These are phyloP conservation scores for Siniperca undulata DNA, from an alignment of 2,797 vertebrate species.

Conservation along the genomic window DNA sequence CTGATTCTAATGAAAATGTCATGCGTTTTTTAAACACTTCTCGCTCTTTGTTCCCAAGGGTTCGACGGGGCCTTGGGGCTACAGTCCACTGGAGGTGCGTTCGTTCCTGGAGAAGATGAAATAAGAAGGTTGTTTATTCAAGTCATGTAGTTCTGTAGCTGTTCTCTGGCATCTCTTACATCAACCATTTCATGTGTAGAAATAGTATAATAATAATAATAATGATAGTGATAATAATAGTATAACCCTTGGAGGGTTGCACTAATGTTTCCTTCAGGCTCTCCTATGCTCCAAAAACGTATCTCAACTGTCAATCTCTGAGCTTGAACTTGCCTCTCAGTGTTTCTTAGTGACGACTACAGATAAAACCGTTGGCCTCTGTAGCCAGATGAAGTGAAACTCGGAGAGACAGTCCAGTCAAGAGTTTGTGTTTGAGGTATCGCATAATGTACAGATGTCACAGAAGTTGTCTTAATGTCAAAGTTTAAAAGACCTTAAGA, in stretches of 20 bases:
- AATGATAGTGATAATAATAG: too few relatives aligned
- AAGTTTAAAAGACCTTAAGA: not conserved
- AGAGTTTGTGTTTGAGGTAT: conserved; percentile 22
- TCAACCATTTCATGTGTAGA: not conserved
- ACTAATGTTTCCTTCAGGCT: not conserved
- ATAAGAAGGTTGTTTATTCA: conserved; percentile 62
- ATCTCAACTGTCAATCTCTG: conserved; percentile 4
- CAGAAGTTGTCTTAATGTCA: not conserved
- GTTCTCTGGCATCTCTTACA: not conserved
- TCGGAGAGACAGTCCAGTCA: conserved; percentile 18
- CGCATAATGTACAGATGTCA: not conserved
- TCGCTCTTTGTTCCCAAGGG: conserved; percentile 83
- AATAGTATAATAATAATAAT: not conserved
- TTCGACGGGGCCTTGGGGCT: conserved; percentile 89
- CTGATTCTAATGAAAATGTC: not conserved
- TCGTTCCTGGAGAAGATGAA: conserved; percentile 87
- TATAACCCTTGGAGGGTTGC: not conserved
- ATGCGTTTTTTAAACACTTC: conserved; percentile 3
- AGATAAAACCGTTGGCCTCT: conserved; percentile 80
- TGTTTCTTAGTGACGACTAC: conserved; percentile 79
- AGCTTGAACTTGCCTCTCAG: conserved; percentile 22
- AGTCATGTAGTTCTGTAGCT: conserved; percentile 2
- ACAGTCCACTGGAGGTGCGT: conserved; percentile 88
- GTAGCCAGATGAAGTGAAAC: conserved; percentile 71
- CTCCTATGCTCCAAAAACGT: not conserved